A percentile compares a stretch with the other conserved stretches of the same genome.
Evolutionary conservation across 1,140 invertebrate species (phyloP).

Genomic region (Gerris buenoi): DNA sequence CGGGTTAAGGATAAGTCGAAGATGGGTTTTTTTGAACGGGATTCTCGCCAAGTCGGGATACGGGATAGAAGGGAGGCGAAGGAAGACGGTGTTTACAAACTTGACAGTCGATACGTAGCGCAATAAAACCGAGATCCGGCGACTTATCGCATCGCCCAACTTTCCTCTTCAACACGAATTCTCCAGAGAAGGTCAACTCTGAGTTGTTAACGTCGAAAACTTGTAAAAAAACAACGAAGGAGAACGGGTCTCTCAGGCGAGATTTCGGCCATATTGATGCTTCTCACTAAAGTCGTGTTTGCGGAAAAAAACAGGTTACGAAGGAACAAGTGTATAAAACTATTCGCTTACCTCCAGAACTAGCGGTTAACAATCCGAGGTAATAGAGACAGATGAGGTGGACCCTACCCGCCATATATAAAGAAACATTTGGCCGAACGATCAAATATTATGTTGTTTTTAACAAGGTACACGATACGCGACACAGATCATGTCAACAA

Average conservation of each 20-base stretch:
- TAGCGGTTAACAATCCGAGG: conserved; percentile 22
- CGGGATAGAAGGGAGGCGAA: neutral
- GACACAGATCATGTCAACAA: neutral
- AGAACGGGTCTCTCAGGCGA: neutral
- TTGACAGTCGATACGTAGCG: neutral
- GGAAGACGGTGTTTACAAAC: neutral
- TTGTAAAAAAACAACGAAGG: neutral
- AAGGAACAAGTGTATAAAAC: conserved; percentile 4
- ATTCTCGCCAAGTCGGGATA: neutral
- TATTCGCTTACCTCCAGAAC: conserved; percentile 19
- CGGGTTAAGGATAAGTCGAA: neutral
- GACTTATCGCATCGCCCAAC: neutral
- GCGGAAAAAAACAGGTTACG: neutral
- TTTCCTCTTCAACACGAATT: neutral
- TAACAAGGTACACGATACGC: neutral
- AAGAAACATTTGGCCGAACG: conserved; percentile 24
- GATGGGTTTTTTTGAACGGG: too few species aligned
- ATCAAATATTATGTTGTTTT: neutral
- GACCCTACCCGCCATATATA: conserved; percentile 27
- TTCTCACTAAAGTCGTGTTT: neutral
- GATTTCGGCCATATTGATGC: neutral
- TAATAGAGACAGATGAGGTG: conserved; percentile 25
- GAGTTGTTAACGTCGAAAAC: neutral
- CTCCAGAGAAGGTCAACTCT: neutral
- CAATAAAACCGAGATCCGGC: neutral